Evolutionary conservation across 92 coral and sea anemone species (phyloP).

Genomic region (Nematostella vectensis): DNA sequence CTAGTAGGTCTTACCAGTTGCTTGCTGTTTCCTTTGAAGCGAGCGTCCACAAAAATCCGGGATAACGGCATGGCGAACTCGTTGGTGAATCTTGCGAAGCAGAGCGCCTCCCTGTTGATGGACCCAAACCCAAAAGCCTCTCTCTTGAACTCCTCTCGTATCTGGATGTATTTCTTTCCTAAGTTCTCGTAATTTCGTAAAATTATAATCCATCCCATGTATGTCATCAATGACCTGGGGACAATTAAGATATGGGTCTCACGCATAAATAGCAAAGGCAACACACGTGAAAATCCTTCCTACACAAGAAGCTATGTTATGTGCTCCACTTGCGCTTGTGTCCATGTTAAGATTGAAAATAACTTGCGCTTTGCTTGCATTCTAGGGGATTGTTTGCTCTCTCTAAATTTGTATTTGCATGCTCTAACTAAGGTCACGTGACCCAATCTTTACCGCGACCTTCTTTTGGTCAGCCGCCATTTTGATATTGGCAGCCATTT

Average conservation of each 20-base stretch:
- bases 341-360: no score
- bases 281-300: no score
- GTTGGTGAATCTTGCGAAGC: constrained; percentile 2
- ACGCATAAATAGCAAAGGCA: neutral
- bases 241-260: no score
- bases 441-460: no score
- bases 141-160: constrained; percentile 4
- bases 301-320: no score
- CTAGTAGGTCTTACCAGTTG: constrained; percentile 27
- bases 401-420: no score
- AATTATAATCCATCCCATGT: constrained; percentile 19
- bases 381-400: no score
- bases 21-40: constrained; percentile 19
- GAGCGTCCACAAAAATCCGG: constrained; percentile 15
- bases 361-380: no score
- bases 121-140: constrained; percentile 13
- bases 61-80: constrained; percentile 13
- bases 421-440: no score
- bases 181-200: constrained; percentile 1
- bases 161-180: constrained; percentile 1
- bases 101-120: constrained; percentile 2
- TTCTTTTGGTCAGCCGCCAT: no score
- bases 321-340: no score
- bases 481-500: no score
- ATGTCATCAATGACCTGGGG: constrained; percentile 21